A percentile compares a stretch with the other conserved stretches of the same genome.
phyloP scores from a whole-genome alignment of 2,797 vertebrate species.

The Morus bassanus region DNA sequence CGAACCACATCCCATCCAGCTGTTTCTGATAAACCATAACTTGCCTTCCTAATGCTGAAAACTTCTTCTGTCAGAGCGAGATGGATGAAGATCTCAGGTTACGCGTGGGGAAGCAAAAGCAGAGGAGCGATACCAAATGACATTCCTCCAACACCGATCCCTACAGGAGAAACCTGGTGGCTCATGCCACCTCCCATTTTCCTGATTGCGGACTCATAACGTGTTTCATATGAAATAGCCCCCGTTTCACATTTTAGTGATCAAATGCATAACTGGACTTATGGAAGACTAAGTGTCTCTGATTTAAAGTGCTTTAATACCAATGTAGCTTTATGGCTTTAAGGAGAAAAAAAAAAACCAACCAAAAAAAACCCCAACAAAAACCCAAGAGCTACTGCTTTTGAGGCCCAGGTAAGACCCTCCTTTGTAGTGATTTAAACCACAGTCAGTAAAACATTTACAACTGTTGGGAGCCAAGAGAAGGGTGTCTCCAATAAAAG shows the following conservation, averaged over 20 bases:
- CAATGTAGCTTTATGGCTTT: not conserved
- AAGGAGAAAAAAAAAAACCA: not conserved
- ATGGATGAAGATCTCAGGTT: constrained; percentile 38
- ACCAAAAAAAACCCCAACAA: not conserved
- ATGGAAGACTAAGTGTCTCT: not conserved
- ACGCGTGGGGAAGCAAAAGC: not conserved
- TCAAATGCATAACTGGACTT: not conserved
- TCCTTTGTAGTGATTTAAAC: constrained; percentile 15
- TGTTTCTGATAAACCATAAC: constrained; percentile 21
- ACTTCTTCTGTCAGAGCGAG: not conserved
- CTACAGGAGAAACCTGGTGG: not conserved
- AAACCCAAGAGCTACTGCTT: not conserved
- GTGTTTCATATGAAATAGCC: not conserved
- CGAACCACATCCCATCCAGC: not conserved
- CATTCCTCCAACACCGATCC: not conserved
- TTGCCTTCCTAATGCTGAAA: not conserved
- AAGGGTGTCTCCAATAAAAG: constrained; percentile 13
- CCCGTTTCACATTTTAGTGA: not conserved
- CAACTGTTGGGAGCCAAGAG: not conserved
- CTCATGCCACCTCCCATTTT: not conserved
- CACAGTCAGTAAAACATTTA: constrained; percentile 26
- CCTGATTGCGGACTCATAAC: not conserved
- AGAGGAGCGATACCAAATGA: not conserved
- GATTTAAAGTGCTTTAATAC: not conserved
- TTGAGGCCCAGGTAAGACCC: not conserved